phyloP scores from a whole-genome alignment of 2,113 vertebrate species.

The Oplegnathus fasciatus region DNA sequence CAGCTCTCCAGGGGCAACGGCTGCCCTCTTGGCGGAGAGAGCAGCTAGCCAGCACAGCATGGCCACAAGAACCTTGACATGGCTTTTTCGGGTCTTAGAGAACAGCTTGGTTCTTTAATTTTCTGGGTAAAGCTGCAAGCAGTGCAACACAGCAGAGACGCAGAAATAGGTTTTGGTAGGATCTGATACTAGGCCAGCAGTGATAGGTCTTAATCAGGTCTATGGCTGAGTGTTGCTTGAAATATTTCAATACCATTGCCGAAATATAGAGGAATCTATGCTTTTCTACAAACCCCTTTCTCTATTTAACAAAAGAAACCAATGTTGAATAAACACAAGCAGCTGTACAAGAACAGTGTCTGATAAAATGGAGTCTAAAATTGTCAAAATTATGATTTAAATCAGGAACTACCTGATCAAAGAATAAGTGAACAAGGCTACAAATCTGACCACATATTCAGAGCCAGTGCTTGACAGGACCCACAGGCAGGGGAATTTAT shows the following conservation, averaged over 20 bases:
- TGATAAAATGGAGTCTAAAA: not conserved
- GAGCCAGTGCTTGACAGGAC: not conserved
- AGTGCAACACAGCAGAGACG: not conserved
- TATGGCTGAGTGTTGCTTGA: not conserved
- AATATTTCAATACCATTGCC: not conserved
- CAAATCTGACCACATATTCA: not conserved
- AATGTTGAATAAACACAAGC: not conserved
- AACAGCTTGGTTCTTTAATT: slow-evolving; percentile 22
- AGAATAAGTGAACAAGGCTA: not conserved
- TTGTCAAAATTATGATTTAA: not conserved
- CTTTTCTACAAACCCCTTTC: not conserved
- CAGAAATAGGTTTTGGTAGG: not conserved
- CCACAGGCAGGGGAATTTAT: not conserved
- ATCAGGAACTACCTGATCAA: not conserved
- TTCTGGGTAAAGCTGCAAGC: slow-evolving; percentile 25
- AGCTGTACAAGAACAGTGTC: not conserved
- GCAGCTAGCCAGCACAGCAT: slow-evolving; percentile 21
- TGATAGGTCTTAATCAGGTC: not conserved
- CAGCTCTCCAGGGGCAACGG: slow-evolving; percentile 48
- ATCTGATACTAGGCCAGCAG: not conserved
- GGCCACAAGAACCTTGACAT: slow-evolving; percentile 45
- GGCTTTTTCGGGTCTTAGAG: slow-evolving; percentile 43
- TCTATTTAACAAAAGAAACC: not conserved
- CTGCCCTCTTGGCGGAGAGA: slow-evolving; percentile 46
- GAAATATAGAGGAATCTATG: not conserved